A percentile compares a stretch with the other conserved stretches of the same genome.
Evolutionary conservation across 2,113 vertebrate species (phyloP).

Genomic region (Podarcis muralis): DNA sequence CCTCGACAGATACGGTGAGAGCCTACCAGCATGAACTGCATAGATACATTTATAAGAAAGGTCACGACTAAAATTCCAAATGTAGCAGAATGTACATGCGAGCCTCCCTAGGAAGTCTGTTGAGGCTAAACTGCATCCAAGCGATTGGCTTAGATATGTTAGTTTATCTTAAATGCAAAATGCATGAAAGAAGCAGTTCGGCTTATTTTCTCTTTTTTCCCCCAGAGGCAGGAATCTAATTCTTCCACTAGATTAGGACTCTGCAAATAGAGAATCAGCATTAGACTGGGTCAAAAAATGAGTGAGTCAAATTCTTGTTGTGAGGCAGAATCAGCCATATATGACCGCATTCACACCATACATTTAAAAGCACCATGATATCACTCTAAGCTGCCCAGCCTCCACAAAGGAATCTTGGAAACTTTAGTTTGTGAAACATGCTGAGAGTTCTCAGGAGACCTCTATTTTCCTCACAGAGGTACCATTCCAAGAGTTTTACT

Average conservation of each 20-base stretch:
- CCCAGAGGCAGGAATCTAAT: conserved; percentile 26
- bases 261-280: conserved; percentile 45
- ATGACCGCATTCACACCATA: no score
- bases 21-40: neutral
- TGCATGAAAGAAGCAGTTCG: conserved; percentile 44
- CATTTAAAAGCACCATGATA: no score
- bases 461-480: no score
- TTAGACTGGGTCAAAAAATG: neutral
- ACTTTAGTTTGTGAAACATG: no score
- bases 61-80: conserved; percentile 64
- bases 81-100: conserved; percentile 48
- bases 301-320: neutral
- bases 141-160: conserved; percentile 58
- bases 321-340: neutral
- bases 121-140: conserved; percentile 60
- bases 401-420: no score
- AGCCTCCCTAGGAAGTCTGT: conserved; percentile 47
- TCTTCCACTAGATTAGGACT: conserved; percentile 52
- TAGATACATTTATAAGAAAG: conserved; percentile 60
- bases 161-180: conserved; percentile 69
- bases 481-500: no score
- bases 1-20: conserved; percentile 39
- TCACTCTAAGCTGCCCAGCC: no score
- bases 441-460: no score
- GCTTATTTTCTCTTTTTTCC: conserved; percentile 36